Base-by-base conservation (phyloP, 2,797 vertebrate species). In the Eulemur rubriventer region DNA sequence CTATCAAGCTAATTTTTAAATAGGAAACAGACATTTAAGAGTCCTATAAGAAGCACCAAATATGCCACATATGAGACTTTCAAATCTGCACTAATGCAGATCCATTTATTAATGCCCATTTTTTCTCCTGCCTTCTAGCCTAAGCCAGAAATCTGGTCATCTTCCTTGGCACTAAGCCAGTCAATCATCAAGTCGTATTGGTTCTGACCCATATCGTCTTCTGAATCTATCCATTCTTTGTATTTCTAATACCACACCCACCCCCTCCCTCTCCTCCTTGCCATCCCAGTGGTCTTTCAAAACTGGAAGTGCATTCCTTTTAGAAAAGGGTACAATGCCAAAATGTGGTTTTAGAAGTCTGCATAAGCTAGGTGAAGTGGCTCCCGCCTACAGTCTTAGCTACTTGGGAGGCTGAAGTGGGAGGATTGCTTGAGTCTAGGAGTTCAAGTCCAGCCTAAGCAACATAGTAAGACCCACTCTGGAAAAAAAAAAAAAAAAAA, bases 1-100 rank as follows among this genome's bases (percentile, higher is more conserved):
- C 80, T 96, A 98, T 97, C 94, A 89, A 97, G 95, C 95, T 96
- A 2, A 97, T 96, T 97, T 97, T 98, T 95, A 97, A 95, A 87
- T 46, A 96, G 78, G 78, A 96, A 95, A 70, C 57, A 84, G 83
- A 87, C 80, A 93, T 80, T 88, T 91, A 63, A n/a, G 61, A 50
- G 93, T 95, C 41, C 85, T 91, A 30, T 10, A 96, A 94, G 94
- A 55, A 80, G 46, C 50, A 93, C 35, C 78, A 94, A 95, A 85
- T 65, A 92, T 17, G 24, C 38, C 81, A 93, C 67, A 50, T 70
- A 43, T 22, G 73, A 83, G 70, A 91, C 11, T 78, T 87, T 83
- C 59, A 59, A 24, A 63, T 87, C 30, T 52, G 38, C 13, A 22
- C 18, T 41, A 78, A 69, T 7, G 10, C 16, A 91, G 63, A 73